phyloP scores from a whole-genome alignment of 2,113 vertebrate genomes.

The Aythya baeri region DNA sequence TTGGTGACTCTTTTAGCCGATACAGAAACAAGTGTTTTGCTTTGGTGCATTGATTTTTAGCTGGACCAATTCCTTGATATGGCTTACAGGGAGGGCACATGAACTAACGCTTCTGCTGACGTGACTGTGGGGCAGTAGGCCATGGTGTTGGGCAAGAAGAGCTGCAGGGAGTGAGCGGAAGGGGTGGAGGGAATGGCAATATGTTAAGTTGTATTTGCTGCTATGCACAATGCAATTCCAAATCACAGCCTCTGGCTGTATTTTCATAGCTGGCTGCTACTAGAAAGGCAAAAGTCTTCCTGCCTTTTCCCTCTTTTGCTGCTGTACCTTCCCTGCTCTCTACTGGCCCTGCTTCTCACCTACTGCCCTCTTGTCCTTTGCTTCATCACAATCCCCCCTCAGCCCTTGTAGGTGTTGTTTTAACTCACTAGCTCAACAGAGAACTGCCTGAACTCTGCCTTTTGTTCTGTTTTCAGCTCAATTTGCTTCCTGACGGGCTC shows the following conservation, averaged over 20 bases:
- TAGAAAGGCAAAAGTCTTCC: not conserved
- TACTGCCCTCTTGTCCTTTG: not conserved
- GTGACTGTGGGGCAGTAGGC: not conserved
- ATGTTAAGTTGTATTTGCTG: not conserved
- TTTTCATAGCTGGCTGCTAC: not conserved
- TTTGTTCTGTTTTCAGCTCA: not conserved
- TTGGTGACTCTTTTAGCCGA: not conserved
- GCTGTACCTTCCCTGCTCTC: not conserved
- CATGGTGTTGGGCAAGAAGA: not conserved
- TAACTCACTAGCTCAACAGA: not conserved
- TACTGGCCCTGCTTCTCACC: not conserved
- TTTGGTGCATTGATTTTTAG: not conserved
- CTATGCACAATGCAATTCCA: not conserved
- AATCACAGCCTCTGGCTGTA: not conserved
- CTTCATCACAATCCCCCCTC: not conserved
- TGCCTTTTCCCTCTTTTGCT: not conserved
- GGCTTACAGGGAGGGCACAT: not conserved
- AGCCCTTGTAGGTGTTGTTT: not conserved
- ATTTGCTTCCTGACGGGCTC: not conserved
- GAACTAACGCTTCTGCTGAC: not conserved
- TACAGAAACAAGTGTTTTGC: not conserved
- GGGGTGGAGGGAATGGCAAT: not conserved
- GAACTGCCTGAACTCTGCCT: not conserved
- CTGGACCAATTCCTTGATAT: not conserved
- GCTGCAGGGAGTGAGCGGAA: not conserved